phyloP scores from a whole-genome alignment of 2,797 vertebrate species.

The Falco novaeseelandiae region DNA sequence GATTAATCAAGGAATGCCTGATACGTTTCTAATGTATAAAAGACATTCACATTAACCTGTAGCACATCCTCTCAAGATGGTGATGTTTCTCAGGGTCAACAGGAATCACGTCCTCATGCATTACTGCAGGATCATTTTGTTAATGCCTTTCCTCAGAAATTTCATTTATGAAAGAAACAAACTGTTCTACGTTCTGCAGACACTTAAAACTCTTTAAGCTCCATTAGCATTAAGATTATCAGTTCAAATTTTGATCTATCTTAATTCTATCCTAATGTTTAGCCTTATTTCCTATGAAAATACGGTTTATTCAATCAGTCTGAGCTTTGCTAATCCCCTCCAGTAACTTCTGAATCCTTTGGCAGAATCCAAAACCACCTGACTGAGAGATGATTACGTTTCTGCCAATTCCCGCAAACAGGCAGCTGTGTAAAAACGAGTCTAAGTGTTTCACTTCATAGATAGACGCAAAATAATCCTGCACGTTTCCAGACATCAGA shows the following conservation, averaged over 20 bases:
- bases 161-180: neutral
- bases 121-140: neutral
- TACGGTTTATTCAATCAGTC: neutral
- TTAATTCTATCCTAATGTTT: neutral
- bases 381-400: neutral
- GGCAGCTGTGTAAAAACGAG: neutral
- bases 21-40: neutral
- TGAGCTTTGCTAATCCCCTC: neutral
- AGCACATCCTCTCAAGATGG: neutral
- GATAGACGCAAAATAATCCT: neutral
- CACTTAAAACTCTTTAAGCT: neutral
- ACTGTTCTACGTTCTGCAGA: neutral
- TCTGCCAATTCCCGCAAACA: neutral
- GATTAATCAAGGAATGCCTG: neutral
- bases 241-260: neutral
- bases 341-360: neutral
- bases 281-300: neutral
- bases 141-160: neutral
- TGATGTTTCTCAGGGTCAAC: neutral
- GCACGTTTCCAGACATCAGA: neutral
- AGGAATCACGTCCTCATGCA: neutral
- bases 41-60: neutral
- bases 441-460: neutral
- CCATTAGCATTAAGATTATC: neutral
- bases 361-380: neutral